Conservation (phyloP, 2,888 invertebrate genomes). For the Hemistola chrysoprasaria region DNA sequence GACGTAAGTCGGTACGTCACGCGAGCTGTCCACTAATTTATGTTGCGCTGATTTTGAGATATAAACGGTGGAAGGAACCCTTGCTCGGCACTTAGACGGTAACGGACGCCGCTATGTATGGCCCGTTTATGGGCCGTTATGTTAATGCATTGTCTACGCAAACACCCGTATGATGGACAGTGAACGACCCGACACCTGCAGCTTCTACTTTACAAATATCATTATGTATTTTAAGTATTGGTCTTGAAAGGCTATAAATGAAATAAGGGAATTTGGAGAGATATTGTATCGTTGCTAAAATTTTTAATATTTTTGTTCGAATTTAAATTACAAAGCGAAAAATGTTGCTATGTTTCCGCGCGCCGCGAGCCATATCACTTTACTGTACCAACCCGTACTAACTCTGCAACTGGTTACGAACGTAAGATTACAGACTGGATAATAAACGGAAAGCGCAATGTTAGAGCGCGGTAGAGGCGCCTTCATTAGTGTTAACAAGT, state of each 20-base stretch:
- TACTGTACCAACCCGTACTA: too few relatives aligned
- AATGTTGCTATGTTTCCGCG: too few relatives aligned
- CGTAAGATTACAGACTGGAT: slow-evolving; percentile 61
- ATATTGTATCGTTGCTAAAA: too few relatives aligned
- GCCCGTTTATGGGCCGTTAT: slow-evolving; percentile 48
- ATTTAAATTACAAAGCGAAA: too few relatives aligned
- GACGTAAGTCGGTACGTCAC: slow-evolving; percentile 77
- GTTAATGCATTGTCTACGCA: slow-evolving; percentile 62
- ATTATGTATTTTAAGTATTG: too few relatives aligned
- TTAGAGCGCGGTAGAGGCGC: slow-evolving; percentile 65
- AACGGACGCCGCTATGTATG: too few relatives aligned
- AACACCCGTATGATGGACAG: slow-evolving; percentile 40
- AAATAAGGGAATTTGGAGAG: too few relatives aligned
- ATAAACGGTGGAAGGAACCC: slow-evolving; percentile 57
- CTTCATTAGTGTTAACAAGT: slow-evolving; percentile 69
- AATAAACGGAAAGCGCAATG: slow-evolving; percentile 60
- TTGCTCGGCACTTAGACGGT: too few relatives aligned
- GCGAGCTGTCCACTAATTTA: slow-evolving; percentile 80
- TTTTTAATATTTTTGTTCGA: too few relatives aligned
- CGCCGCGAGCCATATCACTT: too few relatives aligned
- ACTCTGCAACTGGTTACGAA: slow-evolving; percentile 20
- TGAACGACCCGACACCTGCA: slow-evolving; percentile 3
- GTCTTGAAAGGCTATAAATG: too few relatives aligned
- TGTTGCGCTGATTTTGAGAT: slow-evolving; percentile 78
- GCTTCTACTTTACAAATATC: too few relatives aligned